These are phyloP conservation scores for Drosophila bipectinata DNA, from an alignment of 1,140 invertebrate genomes.

Conservation along the genomic window DNA sequence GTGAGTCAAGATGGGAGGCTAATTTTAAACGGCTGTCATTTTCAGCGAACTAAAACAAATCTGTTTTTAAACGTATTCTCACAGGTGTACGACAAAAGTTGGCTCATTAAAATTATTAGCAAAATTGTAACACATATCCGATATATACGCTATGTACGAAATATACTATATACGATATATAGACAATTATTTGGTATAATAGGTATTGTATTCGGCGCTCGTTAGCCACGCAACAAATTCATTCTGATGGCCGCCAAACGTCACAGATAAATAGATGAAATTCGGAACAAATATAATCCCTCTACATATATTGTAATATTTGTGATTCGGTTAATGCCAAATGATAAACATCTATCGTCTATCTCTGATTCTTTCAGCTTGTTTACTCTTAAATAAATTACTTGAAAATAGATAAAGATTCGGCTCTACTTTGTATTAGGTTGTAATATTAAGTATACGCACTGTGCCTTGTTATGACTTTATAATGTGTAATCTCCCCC, in stretches of 20 bases:
- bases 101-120: slow-evolving; percentile 81
- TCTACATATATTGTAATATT: slow-evolving; percentile 4
- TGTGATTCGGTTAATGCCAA: not conserved
- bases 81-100: slow-evolving; percentile 76
- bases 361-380: not conserved
- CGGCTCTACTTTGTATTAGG: not conserved
- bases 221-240: slow-evolving; percentile 49
- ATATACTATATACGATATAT: not conserved
- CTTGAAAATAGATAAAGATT: not conserved
- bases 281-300: not conserved
- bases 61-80: slow-evolving; percentile 79
- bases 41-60: slow-evolving; percentile 66
- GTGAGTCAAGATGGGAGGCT: slow-evolving; percentile 55
- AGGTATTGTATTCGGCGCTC: slow-evolving; percentile 9
- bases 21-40: slow-evolving; percentile 69
- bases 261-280: slow-evolving; percentile 40
- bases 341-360: not conserved
- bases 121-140: slow-evolving; percentile 36
- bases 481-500: not conserved
- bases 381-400: not conserved
- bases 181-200: slow-evolving; percentile 40
- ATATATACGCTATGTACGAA: slow-evolving; percentile 10
- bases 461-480: not conserved
- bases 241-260: slow-evolving; percentile 44
- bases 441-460: slow-evolving; percentile 6